Evolutionary conservation across 2,888 invertebrate species (phyloP), one percentile per base, ranked within the genome.

Genomic region (Xiphydria camelus): DNA sequence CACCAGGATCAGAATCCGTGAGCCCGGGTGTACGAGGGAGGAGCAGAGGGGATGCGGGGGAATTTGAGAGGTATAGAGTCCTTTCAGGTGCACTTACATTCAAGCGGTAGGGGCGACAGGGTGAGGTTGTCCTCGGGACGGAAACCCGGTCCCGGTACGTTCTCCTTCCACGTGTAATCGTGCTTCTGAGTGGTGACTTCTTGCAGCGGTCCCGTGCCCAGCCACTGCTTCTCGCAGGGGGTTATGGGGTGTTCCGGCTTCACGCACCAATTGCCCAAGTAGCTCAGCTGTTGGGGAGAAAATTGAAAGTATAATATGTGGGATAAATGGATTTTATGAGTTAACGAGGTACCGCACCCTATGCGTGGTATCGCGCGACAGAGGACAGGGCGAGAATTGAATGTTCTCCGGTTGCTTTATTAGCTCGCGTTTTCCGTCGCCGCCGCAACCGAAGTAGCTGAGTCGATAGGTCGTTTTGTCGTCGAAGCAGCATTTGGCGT

Each of bases 151-250:
- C 26, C 37, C 7, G 19, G 18, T 2, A 35, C 10, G n/a, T 14
- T 21, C 17, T 23, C 26, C 19, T 43, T 43, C 43, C 43, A 43
- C 9, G 37, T 85, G 62, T 78, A 86, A 76, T 87, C 86, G 67
- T 86, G 86, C 20, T 85, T 83, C 55, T 84, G 82, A 1, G 86
- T 86, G 6, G 86, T 86, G 50, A 85, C 71, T 55, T 81, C 82
- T 22, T 25, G 37, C 29, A 33, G 15, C 3, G 41, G 40, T 4
- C 22, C 32, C 41, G 62, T 61, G 20, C 73, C 74, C 7, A 66
- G 59, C 25, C 75, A 41, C 0, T 70, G 68, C 35, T 41, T 46
- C 36, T 62, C 64, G 41, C 55, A 55, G 4, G 76, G 76, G 0
- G 61, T 41, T 37, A 77, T 73, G 15, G 75, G 64, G 14, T 55